Evolutionary conservation across 2,797 vertebrate species (phyloP).

Genomic region (Semotilus atromaculatus): DNA sequence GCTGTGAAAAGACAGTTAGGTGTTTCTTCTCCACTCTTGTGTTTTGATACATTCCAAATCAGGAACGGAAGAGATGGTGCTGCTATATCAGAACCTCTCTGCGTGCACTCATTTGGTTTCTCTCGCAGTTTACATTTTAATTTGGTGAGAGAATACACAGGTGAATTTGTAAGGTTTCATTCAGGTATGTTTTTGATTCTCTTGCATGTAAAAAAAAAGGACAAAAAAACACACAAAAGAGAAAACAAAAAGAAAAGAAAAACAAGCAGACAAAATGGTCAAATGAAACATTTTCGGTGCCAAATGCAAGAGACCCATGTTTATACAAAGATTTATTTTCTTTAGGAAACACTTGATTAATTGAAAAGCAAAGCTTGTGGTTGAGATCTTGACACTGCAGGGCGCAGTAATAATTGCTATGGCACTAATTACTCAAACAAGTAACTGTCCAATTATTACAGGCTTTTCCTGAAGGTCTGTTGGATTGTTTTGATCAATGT

Average conservation of each 20-base stretch:
- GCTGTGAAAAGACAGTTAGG: conserved; percentile 72
- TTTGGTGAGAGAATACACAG: conserved; percentile 77
- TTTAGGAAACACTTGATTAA: conserved; percentile 60
- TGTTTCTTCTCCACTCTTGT: conserved; percentile 76
- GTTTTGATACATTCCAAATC: conserved; percentile 70
- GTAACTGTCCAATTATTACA: conserved; percentile 52
- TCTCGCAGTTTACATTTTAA: conserved; percentile 83
- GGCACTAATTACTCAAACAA: conserved; percentile 32
- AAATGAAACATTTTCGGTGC: conserved; percentile 63
- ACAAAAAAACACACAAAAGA: background rate
- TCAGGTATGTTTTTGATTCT: conserved; percentile 80
- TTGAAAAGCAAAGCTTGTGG: conserved; percentile 51
- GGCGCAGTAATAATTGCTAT: conserved; percentile 47
- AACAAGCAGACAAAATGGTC: conserved; percentile 30
- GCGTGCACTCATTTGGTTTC: conserved; percentile 77
- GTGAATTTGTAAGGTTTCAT: conserved; percentile 80
- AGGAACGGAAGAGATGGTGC: conserved; percentile 68
- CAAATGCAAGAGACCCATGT: conserved; percentile 77
- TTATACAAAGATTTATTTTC: conserved; percentile 72
- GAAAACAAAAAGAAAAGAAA: conserved; percentile 40
- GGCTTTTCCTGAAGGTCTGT: conserved; percentile 52
- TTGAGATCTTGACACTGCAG: conserved; percentile 54
- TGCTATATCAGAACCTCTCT: conserved; percentile 68
- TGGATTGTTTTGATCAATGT: conserved; percentile 56
- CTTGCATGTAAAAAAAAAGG: conserved; percentile 66